Percentiles rank a stretch among this genome's conserved stretches.
Evolutionary conservation across 30 jellyfish, hydroid and myxozoan genomes (phyloP).

Genomic region (Haliclystus octoradiatus): DNA sequence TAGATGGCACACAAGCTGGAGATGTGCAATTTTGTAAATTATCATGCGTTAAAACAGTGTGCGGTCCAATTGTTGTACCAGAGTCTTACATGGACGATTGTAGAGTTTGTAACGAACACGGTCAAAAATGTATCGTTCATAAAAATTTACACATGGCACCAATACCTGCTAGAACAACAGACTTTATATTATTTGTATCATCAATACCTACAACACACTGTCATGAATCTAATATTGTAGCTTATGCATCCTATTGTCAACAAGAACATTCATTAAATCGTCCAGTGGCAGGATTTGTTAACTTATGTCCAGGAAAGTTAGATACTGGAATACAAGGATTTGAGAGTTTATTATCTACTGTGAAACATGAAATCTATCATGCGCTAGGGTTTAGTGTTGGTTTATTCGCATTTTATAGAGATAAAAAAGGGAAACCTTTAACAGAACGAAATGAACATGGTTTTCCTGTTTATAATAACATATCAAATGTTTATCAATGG

Average conservation of each 20-base stretch:
- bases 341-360: conserved; percentile 79
- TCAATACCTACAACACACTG: conserved; percentile 84
- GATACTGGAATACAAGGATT: conserved; percentile 69
- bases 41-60: conserved; percentile 40
- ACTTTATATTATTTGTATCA: conserved; percentile 71
- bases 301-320: conserved; percentile 71
- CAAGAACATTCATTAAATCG: conserved; percentile 88
- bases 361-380: conserved; percentile 80
- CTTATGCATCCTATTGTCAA: conserved; percentile 91
- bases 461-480: conserved; percentile 56
- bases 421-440: conserved; percentile 62
- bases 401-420: conserved; percentile 71
- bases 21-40: conserved; percentile 73
- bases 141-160: conserved; percentile 5
- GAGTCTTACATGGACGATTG: conserved; percentile 65
- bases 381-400: conserved; percentile 95
- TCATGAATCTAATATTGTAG: conserved; percentile 76
- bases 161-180: conserved; percentile 16
- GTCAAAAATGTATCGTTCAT: conserved; percentile 34
- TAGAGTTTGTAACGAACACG: conserved; percentile 65
- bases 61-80: conserved; percentile 88
- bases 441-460: conserved; percentile 66
- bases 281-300: conserved; percentile 93
- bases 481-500: conserved; percentile 59
- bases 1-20: conserved; percentile 42